These are phyloP conservation scores for Pyrgus malvae DNA, from an alignment of 2,888 invertebrate genomes.

Conservation along the genomic window DNA sequence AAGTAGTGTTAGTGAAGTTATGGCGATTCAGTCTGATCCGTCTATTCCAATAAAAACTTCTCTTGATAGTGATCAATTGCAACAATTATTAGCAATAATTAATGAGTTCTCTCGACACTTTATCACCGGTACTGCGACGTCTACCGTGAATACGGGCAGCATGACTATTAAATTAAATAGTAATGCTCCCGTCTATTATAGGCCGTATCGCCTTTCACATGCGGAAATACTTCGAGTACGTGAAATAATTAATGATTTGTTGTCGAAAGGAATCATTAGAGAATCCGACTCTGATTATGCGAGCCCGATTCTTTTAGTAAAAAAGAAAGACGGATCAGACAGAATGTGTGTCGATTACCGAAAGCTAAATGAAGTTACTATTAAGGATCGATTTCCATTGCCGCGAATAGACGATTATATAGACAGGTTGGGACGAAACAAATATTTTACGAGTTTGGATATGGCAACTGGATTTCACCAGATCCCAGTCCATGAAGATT, in stretches of 20 bases:
- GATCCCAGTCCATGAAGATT: not conserved
- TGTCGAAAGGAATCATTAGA: not conserved
- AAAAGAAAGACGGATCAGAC: not conserved
- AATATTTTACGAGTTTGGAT: not conserved
- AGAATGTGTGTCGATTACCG: not conserved
- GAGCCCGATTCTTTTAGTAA: not conserved
- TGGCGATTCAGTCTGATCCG: no score
- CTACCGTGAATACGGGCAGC: not conserved
- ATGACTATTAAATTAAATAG: not conserved
- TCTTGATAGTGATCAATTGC: not conserved
- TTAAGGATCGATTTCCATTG: not conserved
- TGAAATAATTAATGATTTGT: not conserved
- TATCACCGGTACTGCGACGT: not conserved
- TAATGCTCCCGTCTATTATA: not conserved
- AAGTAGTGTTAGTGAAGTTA: no score
- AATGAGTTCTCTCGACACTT: not conserved
- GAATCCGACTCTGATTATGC: not conserved
- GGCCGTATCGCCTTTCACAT: not conserved
- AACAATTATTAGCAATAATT: not conserved
- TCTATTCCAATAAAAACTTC: no score
- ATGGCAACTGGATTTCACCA: not conserved
- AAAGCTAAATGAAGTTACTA: not conserved
- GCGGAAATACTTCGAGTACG: not conserved
- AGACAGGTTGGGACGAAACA: not conserved
- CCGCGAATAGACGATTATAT: not conserved